phyloP scores from a whole-genome alignment of 2,888 invertebrate genomes.

The Candidula unifasciata region DNA sequence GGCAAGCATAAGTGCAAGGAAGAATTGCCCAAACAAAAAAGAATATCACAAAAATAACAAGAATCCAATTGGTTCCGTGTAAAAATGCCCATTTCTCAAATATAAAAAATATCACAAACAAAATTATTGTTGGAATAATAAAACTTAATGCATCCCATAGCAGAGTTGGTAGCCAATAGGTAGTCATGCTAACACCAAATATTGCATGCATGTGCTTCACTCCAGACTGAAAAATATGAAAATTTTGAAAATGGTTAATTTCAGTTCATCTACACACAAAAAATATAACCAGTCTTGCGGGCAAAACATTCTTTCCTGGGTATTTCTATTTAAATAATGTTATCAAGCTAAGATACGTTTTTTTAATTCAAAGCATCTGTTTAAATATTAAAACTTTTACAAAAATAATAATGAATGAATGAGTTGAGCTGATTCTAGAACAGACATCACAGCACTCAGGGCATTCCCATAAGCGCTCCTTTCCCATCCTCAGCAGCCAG shows the following conservation, averaged over 20 bases:
- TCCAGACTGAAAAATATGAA: slow-evolving; percentile 52
- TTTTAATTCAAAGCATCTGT: too few species aligned
- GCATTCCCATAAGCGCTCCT: too few species aligned
- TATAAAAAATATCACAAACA: slow-evolving; percentile 83
- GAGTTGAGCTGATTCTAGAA: too few species aligned
- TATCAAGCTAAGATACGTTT: too few species aligned
- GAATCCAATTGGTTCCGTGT: slow-evolving; percentile 74
- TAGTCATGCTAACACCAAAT: slow-evolving; percentile 73
- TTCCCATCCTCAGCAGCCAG: too few species aligned
- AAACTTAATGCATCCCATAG: slow-evolving; percentile 85
- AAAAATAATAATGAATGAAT: too few species aligned
- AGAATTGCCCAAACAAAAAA: slow-evolving; percentile 85
- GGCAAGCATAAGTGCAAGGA: slow-evolving; percentile 84
- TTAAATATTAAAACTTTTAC: too few species aligned
- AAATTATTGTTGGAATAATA: slow-evolving; percentile 81
- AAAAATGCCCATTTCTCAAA: slow-evolving; percentile 83
- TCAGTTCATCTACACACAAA: too few species aligned
- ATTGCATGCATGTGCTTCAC: slow-evolving; percentile 74
- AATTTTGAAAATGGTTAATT: neutral
- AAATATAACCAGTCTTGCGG: neutral
- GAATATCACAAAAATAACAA: slow-evolving; percentile 82
- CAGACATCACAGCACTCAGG: too few species aligned
- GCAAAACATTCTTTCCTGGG: too few species aligned
- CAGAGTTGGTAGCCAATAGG: slow-evolving; percentile 85
- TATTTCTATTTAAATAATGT: too few species aligned